phyloP scores from a whole-genome alignment of 2,888 invertebrate species.

The Hyalella azteca region DNA sequence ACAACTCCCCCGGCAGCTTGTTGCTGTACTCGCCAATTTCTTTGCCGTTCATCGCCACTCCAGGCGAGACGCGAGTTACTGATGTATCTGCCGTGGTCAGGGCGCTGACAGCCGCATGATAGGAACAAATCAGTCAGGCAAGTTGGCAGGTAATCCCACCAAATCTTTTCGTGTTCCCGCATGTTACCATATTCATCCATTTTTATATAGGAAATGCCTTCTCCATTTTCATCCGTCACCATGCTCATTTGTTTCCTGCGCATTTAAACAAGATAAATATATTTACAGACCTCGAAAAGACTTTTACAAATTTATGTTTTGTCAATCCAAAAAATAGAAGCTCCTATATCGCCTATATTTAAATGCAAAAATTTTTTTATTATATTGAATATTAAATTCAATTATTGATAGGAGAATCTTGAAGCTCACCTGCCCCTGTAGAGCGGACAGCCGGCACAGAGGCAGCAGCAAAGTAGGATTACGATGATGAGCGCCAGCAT shows the following conservation, averaged over 20 bases:
- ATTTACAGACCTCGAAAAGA: too few relatives aligned
- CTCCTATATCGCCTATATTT: too few relatives aligned
- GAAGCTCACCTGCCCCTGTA: constrained; percentile 45
- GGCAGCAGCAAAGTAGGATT: constrained; percentile 47
- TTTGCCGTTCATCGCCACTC: constrained; percentile 56
- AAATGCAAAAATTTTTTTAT: neutral
- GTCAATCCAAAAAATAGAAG: too few relatives aligned
- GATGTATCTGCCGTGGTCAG: constrained; percentile 38
- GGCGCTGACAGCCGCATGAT: constrained; percentile 45
- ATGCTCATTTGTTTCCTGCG: constrained; percentile 51
- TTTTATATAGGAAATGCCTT: constrained; percentile 53
- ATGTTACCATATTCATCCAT: constrained; percentile 52
- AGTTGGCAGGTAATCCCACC: constrained; percentile 54
- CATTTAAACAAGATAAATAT: neutral
- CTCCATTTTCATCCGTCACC: constrained; percentile 49
- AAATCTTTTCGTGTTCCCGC: constrained; percentile 46
- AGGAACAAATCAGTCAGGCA: constrained; percentile 43
- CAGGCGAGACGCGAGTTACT: constrained; percentile 51
- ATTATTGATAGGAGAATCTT: neutral
- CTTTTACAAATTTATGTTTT: too few relatives aligned
- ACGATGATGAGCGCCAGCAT: constrained; percentile 49
- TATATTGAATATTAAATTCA: neutral
- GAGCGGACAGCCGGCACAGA: constrained; percentile 52
- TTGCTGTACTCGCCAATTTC: constrained; percentile 49
- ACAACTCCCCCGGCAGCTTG: constrained; percentile 45